phyloP scores from a whole-genome alignment of 1,140 invertebrate species.

The Hesperophylax magnus region DNA sequence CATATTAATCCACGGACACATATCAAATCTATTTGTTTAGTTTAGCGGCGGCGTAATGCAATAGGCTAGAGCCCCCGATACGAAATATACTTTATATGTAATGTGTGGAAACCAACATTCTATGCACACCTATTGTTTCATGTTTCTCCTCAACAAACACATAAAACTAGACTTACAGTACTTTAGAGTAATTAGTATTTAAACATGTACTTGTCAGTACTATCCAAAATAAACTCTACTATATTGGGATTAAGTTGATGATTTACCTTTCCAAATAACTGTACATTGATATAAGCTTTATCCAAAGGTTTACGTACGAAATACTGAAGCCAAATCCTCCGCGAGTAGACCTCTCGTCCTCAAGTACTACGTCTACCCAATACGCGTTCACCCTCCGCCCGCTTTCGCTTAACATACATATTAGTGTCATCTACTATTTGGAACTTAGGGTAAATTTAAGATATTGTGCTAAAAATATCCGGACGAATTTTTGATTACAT shows the following conservation, averaged over 20 bases:
- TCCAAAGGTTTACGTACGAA: conserved; percentile 45
- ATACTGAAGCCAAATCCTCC: conserved; percentile 44
- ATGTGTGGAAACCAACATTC: conserved; percentile 55
- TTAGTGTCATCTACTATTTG: conserved; percentile 54
- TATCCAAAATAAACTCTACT: conserved; percentile 58
- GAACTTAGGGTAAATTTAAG: conserved; percentile 58
- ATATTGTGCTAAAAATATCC: conserved; percentile 59
- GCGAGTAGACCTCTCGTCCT: neutral
- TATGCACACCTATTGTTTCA: conserved; percentile 58
- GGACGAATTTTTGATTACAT: conserved; percentile 58
- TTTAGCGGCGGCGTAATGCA: conserved; percentile 49
- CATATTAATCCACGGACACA: conserved; percentile 54
- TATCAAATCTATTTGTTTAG: conserved; percentile 58
- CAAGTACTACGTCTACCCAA: neutral
- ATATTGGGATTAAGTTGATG: conserved; percentile 49
- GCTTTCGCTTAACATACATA: conserved; percentile 44
- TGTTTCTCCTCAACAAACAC: conserved; percentile 54
- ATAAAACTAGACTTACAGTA: conserved; percentile 56
- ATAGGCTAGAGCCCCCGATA: conserved; percentile 55
- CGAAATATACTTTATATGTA: conserved; percentile 55
- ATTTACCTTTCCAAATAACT: conserved; percentile 54
- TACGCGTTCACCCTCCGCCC: conserved; percentile 3
- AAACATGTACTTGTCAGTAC: conserved; percentile 49
- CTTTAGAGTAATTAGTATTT: conserved; percentile 51
- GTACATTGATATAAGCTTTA: conserved; percentile 59